These are phyloP conservation scores for Andrena bicolor DNA, from an alignment of 2,888 invertebrate species.

Conservation along the genomic window DNA sequence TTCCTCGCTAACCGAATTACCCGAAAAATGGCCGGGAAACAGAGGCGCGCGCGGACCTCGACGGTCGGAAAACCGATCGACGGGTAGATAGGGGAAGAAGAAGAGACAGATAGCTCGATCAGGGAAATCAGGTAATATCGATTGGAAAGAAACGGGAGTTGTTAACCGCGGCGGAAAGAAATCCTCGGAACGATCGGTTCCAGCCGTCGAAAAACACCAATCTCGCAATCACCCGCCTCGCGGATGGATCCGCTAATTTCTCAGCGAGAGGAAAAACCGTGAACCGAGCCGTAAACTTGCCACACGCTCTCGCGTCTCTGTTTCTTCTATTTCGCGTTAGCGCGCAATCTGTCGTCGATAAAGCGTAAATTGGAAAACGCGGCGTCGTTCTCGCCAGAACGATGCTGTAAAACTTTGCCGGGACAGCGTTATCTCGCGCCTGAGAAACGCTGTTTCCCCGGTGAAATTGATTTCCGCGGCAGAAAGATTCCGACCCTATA, in stretches of 20 bases:
- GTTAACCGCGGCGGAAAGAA: constrained; percentile 22
- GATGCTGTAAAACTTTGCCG: not conserved
- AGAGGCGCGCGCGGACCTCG: not conserved
- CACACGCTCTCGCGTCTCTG: constrained; percentile 20
- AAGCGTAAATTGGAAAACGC: constrained; percentile 59
- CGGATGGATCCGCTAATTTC: constrained; percentile 65
- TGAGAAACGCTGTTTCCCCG: not conserved
- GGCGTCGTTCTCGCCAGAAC: constrained; percentile 8
- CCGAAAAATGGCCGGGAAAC: constrained; percentile 53
- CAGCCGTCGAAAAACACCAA: constrained; percentile 68
- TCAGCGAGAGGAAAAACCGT: constrained; percentile 45
- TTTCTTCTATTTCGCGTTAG: constrained; percentile 45
- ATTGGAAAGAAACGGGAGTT: not conserved
- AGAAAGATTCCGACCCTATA: not conserved
- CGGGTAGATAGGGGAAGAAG: not conserved
- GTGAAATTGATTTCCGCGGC: constrained; percentile 12
- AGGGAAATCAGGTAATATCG: constrained; percentile 16
- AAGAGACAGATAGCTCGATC: not conserved
- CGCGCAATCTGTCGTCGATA: constrained; percentile 56
- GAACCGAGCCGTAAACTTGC: constrained; percentile 43
- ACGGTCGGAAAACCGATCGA: constrained; percentile 11
- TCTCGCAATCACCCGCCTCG: constrained; percentile 60
- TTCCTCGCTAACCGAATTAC: constrained; percentile 81
- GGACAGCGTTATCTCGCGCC: not conserved
- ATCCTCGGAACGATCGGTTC: constrained; percentile 62